Evolutionary conservation across 2,888 invertebrate species (phyloP).

Genomic region (Chloroclystis v-ata): DNA sequence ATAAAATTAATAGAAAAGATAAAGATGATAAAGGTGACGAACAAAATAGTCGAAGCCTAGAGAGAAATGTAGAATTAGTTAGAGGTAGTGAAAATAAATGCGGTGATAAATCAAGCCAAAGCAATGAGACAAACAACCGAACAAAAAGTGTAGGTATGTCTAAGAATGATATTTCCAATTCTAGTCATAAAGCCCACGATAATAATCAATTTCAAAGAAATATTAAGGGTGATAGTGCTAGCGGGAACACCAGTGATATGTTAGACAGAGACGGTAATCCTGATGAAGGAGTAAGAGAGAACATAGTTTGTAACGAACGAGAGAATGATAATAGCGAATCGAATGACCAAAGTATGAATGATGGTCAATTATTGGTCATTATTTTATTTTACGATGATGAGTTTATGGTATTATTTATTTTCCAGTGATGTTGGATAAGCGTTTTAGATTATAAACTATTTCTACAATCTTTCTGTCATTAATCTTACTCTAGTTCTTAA

Average conservation of each 20-base stretch:
- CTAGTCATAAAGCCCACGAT: slow-evolving; percentile 10
- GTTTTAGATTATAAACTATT: slow-evolving; percentile 21
- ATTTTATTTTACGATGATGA: slow-evolving; percentile 49
- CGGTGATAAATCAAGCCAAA: slow-evolving; percentile 18
- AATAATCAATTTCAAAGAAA: slow-evolving; percentile 19
- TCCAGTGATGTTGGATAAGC: slow-evolving; percentile 35
- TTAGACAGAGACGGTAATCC: slow-evolving; percentile 20
- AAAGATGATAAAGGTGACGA: slow-evolving; percentile 1
- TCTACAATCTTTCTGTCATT: slow-evolving; percentile 24
- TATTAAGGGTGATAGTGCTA: slow-evolving; percentile 11
- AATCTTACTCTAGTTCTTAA: slow-evolving; percentile 29
- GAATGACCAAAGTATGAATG: slow-evolving; percentile 41
- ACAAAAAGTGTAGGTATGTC: slow-evolving; percentile 15
- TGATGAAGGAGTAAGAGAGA: slow-evolving; percentile 39
- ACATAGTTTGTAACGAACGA: slow-evolving; percentile 48
- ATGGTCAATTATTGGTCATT: slow-evolving; percentile 63
- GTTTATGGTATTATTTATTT: slow-evolving; percentile 47
- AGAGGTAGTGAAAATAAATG: slow-evolving; percentile 23
- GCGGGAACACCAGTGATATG: slow-evolving; percentile 23
- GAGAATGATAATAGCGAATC: slow-evolving; percentile 46
- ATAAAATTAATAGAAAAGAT: neutral
- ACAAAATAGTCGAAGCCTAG: slow-evolving; percentile 20
- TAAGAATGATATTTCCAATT: slow-evolving; percentile 15
- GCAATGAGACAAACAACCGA: slow-evolving; percentile 11
- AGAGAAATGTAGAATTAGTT: slow-evolving; percentile 27